These are phyloP conservation scores for Augiades crinisus DNA, from an alignment of 2,888 invertebrate genomes.

Conservation along the genomic window DNA sequence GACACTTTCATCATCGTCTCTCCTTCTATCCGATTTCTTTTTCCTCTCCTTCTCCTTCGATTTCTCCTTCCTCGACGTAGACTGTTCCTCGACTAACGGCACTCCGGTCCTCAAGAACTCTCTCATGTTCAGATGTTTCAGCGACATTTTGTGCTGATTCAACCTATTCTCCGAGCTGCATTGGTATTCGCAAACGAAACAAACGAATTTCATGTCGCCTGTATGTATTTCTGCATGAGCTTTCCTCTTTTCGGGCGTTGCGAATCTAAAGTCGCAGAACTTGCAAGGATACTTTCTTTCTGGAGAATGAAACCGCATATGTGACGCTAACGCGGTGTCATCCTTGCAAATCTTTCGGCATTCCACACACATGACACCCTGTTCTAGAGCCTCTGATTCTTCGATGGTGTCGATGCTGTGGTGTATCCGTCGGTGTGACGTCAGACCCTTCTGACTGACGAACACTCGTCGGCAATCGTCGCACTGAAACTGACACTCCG, in stretches of 20 bases:
- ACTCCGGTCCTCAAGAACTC: conserved; percentile 62
- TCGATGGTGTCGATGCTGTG: conserved; percentile 53
- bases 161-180: conserved; percentile 69
- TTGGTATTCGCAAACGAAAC: conserved; percentile 73
- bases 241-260: conserved; percentile 65
- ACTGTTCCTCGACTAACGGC: conserved; percentile 47
- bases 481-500: conserved; percentile 63
- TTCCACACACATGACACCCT: conserved; percentile 66
- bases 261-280: conserved; percentile 71
- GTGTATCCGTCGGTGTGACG: conserved; percentile 64
- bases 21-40: conserved; percentile 48
- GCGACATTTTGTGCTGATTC: conserved; percentile 61
- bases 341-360: conserved; percentile 71
- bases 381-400: conserved; percentile 47
- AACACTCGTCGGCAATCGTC: conserved; percentile 67
- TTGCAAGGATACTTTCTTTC: conserved; percentile 70
- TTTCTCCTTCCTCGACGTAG: conserved; percentile 45
- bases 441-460: conserved; percentile 62
- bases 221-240: conserved; percentile 66
- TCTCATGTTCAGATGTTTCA: conserved; percentile 68
- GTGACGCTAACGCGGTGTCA: conserved; percentile 58
- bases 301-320: conserved; percentile 66
- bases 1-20: conserved; percentile 38
- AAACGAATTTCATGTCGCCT: conserved; percentile 73
- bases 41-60: conserved; percentile 40